phyloP scores from a whole-genome alignment of 2,797 vertebrate species.

The Acestrorhynchus altus region DNA sequence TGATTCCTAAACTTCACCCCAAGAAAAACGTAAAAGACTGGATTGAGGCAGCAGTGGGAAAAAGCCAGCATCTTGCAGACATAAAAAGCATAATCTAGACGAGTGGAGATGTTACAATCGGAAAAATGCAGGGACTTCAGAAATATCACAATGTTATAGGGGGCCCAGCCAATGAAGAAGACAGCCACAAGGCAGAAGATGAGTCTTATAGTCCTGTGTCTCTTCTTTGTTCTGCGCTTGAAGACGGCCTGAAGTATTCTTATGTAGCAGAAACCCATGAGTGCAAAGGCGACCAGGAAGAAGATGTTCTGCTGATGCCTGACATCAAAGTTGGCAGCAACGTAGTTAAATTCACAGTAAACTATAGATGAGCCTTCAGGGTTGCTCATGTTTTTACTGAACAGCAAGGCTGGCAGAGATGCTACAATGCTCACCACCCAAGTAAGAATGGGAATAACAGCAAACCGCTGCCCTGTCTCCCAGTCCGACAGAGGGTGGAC shows the following conservation, averaged over 20 bases:
- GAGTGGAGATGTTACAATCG: slow-evolving; percentile 65
- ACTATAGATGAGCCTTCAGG: background rate
- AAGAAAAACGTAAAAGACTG: slow-evolving; percentile 89
- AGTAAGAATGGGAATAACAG: slow-evolving; percentile 65
- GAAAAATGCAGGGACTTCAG: slow-evolving; percentile 67
- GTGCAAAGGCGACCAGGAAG: slow-evolving; percentile 80
- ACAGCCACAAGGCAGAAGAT: slow-evolving; percentile 85
- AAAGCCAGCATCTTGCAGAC: slow-evolving; percentile 84
- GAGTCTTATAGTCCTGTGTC: slow-evolving; percentile 83
- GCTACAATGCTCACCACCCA: slow-evolving; percentile 80
- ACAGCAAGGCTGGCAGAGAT: slow-evolving; percentile 78
- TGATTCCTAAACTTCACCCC: slow-evolving; percentile 90
- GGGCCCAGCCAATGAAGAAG: slow-evolving; percentile 91
- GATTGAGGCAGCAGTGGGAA: slow-evolving; percentile 91
- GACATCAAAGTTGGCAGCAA: slow-evolving; percentile 59
- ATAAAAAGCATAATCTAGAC: slow-evolving; percentile 72
- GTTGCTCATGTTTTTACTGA: slow-evolving; percentile 53
- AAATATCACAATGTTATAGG: slow-evolving; percentile 87
- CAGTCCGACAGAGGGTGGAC: slow-evolving; percentile 79
- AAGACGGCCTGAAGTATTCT: slow-evolving; percentile 80
- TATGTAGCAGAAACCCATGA: slow-evolving; percentile 86
- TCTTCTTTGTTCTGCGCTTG: slow-evolving; percentile 73
- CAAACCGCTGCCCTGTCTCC: slow-evolving; percentile 48
- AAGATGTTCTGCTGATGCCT: slow-evolving; percentile 79
- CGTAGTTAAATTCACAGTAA: slow-evolving; percentile 72